phyloP scores from a whole-genome alignment of 2,797 vertebrate species.

The Eurystomus glaucurus region DNA sequence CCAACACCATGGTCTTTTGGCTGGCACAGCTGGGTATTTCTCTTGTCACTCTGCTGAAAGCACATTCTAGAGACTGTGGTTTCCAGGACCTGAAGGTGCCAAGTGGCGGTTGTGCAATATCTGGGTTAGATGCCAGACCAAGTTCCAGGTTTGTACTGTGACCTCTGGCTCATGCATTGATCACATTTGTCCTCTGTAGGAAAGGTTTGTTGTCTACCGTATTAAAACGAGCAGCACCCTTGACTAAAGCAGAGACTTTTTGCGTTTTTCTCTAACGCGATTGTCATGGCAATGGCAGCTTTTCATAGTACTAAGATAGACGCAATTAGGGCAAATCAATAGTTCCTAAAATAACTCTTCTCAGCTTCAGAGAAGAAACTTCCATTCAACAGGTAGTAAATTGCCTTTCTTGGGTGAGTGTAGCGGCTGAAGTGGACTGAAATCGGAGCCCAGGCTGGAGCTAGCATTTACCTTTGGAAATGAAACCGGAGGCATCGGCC shows the following conservation, averaged over 20 bases:
- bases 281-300: conserved; percentile 7
- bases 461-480: neutral
- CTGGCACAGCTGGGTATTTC: neutral
- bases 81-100: neutral
- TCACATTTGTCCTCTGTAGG: neutral
- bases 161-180: fast-evolving
- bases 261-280: neutral
- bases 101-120: fast-evolving
- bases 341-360: conserved; percentile 16
- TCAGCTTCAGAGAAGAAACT: neutral
- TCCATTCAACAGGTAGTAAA: conserved; percentile 5
- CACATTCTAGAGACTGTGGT: fast-evolving
- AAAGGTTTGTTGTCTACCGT: neutral
- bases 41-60: neutral
- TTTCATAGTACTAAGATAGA: neutral
- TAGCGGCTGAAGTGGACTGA: neutral
- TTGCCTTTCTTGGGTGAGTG: neutral
- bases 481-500: neutral
- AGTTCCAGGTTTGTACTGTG: neutral
- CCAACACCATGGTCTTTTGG: neutral
- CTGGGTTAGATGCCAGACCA: neutral
- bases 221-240: neutral
- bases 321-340: neutral
- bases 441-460: neutral
- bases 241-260: neutral